Evolutionary conservation across 2,113 vertebrate species (phyloP).

Genomic region (Nibea coibor): DNA sequence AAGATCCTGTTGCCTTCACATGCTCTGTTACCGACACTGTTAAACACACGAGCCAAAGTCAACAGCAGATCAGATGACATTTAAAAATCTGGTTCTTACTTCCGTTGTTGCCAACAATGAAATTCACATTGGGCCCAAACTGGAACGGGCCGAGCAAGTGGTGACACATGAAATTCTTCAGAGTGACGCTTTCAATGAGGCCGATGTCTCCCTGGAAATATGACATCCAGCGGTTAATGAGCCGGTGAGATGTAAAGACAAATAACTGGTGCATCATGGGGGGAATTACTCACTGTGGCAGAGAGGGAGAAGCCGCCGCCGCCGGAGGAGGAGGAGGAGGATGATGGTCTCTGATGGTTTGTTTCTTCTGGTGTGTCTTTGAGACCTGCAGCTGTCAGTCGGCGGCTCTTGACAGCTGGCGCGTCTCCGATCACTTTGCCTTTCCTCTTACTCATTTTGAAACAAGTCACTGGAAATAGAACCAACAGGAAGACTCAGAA

Average conservation of each 20-base stretch:
- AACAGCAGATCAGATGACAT: not conserved
- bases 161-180: slow-evolving; percentile 95
- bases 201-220: slow-evolving; percentile 86
- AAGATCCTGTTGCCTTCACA: not conserved
- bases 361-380: slow-evolving; percentile 9
- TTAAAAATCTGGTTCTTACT: slow-evolving; percentile 83
- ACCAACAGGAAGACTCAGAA: not conserved
- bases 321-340: not conserved
- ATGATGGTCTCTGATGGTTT: not conserved
- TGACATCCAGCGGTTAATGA: not conserved
- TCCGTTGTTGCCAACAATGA: slow-evolving; percentile 93
- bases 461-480: slow-evolving; percentile 35
- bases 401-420: slow-evolving; percentile 31
- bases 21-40: not conserved
- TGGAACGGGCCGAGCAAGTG: slow-evolving; percentile 89
- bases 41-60: not conserved
- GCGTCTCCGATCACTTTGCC: slow-evolving; percentile 8
- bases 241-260: not conserved
- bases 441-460: slow-evolving; percentile 66
- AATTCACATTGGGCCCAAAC: slow-evolving; percentile 94
- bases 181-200: slow-evolving; percentile 91
- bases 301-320: not conserved
- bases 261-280: not conserved
- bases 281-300: slow-evolving; percentile 32
- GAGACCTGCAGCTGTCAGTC: not conserved